Conservation (phyloP, 1,140 invertebrate species). For the Zaprionus gabonicus region DNA sequence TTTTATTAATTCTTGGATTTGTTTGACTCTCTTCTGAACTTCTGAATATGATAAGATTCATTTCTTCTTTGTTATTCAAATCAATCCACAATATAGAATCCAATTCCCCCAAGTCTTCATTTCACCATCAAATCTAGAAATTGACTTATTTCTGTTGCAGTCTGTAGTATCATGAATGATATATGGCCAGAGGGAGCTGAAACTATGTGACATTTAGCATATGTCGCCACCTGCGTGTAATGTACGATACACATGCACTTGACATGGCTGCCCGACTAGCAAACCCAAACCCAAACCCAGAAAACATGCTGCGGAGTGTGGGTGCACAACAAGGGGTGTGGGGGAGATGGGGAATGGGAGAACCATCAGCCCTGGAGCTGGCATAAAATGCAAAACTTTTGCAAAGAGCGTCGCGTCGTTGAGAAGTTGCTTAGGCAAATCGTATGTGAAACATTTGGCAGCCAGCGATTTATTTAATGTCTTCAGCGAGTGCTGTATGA, state of each 20-base stretch:
- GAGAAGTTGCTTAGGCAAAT: slow-evolving; percentile 76
- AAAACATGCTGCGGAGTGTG: neutral
- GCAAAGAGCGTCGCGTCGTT: slow-evolving; percentile 46
- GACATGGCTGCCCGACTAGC: slow-evolving; percentile 52
- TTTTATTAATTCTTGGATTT: no score
- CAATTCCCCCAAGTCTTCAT: neutral
- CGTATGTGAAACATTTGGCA: slow-evolving; percentile 82
- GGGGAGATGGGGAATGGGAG: neutral
- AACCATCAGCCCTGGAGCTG: slow-evolving; percentile 44
- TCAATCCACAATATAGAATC: neutral
- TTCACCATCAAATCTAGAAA: slow-evolving; percentile 7
- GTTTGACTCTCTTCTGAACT: no score
- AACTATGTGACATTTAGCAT: slow-evolving; percentile 79
- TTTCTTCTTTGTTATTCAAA: neutral
- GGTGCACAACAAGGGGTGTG: slow-evolving; percentile 24
- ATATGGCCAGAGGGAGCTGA: slow-evolving; percentile 40
- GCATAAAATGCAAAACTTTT: slow-evolving; percentile 74
- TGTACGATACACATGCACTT: slow-evolving; percentile 72
- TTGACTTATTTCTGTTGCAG: slow-evolving; percentile 15
- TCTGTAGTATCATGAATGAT: slow-evolving; percentile 53
- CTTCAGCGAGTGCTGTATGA: slow-evolving; percentile 41
- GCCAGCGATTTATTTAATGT: slow-evolving; percentile 82
- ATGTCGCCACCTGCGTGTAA: slow-evolving; percentile 80
- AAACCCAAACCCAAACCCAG: slow-evolving; percentile 14
- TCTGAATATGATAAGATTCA: no score